Conservation (phyloP, 2,113 vertebrate species). For the Corythornis vintsioides region DNA sequence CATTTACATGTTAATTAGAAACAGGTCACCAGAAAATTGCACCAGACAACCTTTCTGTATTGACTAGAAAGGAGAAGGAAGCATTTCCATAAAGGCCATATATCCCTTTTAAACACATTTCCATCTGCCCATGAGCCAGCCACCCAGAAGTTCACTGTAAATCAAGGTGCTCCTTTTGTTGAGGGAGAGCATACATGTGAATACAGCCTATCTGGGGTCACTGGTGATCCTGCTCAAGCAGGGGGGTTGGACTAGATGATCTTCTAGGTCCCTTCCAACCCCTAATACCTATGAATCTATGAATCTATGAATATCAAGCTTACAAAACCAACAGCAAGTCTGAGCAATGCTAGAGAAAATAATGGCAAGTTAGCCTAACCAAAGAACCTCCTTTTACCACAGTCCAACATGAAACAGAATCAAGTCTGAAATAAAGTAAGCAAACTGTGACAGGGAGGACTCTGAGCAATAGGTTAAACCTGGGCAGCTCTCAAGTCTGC, state of each 20-base stretch:
- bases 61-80: neutral
- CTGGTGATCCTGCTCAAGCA: too few relatives aligned
- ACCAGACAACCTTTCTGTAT: neutral
- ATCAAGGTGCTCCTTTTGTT: neutral
- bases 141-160: neutral
- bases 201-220: neutral
- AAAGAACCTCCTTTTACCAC: neutral
- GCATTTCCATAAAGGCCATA: neutral
- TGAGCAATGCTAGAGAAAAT: neutral
- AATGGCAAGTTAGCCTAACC: neutral
- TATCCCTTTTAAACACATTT: neutral
- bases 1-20: slow-evolving; percentile 59
- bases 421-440: neutral
- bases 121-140: neutral
- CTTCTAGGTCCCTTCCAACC: too few relatives aligned
- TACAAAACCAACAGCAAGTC: neutral
- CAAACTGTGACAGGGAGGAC: neutral
- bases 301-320: neutral
- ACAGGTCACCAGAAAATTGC: slow-evolving; percentile 35
- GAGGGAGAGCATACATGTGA: neutral
- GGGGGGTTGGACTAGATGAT: too few relatives aligned
- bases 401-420: neutral
- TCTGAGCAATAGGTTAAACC: neutral
- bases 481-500: neutral
- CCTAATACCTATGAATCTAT: too few relatives aligned